phyloP scores from a whole-genome alignment of 2,888 invertebrate species.

The Perizoma affinitatum region DNA sequence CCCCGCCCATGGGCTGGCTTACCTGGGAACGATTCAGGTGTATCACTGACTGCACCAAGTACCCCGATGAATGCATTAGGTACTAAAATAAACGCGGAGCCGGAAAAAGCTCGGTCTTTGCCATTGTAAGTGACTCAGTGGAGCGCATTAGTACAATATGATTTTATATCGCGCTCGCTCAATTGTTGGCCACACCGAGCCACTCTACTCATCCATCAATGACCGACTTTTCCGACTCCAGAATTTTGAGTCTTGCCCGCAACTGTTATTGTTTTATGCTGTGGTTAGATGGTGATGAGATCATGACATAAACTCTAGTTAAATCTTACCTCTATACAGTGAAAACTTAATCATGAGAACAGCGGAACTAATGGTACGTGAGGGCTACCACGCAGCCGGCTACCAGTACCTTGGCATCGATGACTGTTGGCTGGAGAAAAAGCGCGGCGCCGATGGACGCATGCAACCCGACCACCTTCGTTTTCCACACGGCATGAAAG shows the following conservation, averaged over 20 bases:
- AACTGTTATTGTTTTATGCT: too few species aligned
- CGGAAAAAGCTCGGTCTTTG: too few species aligned
- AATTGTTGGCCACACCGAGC: too few species aligned
- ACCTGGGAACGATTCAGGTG: conserved; percentile 88
- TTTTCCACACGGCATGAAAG: conserved; percentile 89
- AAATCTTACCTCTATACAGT: conserved; percentile 56
- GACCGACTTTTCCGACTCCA: too few species aligned
- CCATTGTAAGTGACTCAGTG: too few species aligned
- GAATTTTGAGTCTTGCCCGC: too few species aligned
- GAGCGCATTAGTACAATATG: too few species aligned
- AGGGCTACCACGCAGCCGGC: conserved; percentile 88
- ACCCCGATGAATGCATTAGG: conserved; percentile 88
- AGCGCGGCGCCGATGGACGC: conserved; percentile 83
- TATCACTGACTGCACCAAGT: conserved; percentile 85
- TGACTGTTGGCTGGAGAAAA: conserved; percentile 90
- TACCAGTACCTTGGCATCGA: conserved; percentile 90
- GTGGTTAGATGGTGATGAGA: too few species aligned
- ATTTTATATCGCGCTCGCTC: too few species aligned
- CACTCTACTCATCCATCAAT: too few species aligned
- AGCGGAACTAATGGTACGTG: conserved; percentile 85
- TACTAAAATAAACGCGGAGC: conserved; percentile 41
- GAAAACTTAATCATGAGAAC: conserved; percentile 85
- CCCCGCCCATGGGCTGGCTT: conserved; percentile 90
- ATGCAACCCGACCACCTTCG: conserved; percentile 86
- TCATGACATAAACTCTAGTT: too few species aligned